Base-by-base conservation (phyloP, 2,888 invertebrate genomes). In the Graphium colonna region DNA sequence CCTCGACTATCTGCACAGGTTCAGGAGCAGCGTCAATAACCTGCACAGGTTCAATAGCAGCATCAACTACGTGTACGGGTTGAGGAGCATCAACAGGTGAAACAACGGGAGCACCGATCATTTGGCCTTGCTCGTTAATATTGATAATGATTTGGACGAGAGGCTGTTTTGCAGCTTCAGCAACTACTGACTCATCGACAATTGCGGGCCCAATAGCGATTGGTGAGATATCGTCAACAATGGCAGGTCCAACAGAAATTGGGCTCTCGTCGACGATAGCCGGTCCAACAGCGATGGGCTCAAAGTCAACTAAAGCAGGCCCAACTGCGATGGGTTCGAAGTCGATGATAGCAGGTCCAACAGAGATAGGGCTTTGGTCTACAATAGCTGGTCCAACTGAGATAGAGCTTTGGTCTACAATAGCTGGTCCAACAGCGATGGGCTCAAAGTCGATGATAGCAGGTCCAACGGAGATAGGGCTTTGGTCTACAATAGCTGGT, bases 281-380 rank as follows among this genome's bases (percentile, higher is more conserved):
- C 38, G 63, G 65, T 33, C 50, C 59, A 31, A 60, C 48, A 9
- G 69, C 63, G 47, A 65, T 47, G 41, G 71, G 70, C 57, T 53
- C 50, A n/a, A n/a, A n/a, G n/a, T 28, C 28, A 26, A 4, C 33
- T 31, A 4, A 7, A 33, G 60, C 61, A 47, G 62, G 60, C 17
- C 46, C 59, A n/a, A 55, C 58, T 36, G 47, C 41, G 40, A 57
- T 53, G 8, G 60, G 60, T 21, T 13, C 12, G n/a, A n/a, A n/a
- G 44, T 55, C 66, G 12, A 65, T 55, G 56, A 69, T 63, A 3
- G 62, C 56, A 39, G 68, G 63, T 49, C 59, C 59, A 9, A 62
- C 63, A 9, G 62, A 57, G 42, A 72, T 60, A 5, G 52, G 64
- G 47, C 45, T 61, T 18, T 64, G 61, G 50, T 63, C 44, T n/a